These are phyloP conservation scores for Dasyornis broadbenti DNA, from an alignment of 2,113 vertebrate species.

Conservation along the genomic window DNA sequence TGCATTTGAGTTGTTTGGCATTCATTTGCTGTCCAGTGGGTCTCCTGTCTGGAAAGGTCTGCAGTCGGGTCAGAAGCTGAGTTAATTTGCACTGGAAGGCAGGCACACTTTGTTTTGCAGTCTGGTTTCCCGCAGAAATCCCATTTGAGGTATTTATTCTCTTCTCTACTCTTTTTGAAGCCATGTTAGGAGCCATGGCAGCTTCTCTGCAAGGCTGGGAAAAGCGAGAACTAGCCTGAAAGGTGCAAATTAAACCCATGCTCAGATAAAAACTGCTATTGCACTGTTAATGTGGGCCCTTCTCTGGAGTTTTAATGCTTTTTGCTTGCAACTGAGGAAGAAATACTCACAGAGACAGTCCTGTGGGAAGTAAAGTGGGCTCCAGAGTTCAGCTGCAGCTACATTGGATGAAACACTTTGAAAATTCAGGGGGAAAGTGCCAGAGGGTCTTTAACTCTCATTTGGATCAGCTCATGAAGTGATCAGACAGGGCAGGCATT, in stretches of 20 bases:
- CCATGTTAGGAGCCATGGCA: neutral
- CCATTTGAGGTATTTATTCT: conserved; percentile 10
- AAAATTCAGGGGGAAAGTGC: neutral
- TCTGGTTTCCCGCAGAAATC: neutral
- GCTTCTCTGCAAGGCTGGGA: neutral
- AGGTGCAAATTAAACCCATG: neutral
- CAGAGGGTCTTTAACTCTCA: neutral
- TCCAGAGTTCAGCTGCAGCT: neutral
- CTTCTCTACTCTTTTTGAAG: neutral
- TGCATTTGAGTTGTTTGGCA: conserved; percentile 1
- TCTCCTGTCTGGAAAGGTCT: conserved; percentile 6
- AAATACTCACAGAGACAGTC: neutral
- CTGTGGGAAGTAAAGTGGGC: neutral
- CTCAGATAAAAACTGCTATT: neutral
- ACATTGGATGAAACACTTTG: neutral
- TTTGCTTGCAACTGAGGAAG: neutral
- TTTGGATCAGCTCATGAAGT: neutral
- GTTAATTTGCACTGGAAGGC: conserved; percentile 22
- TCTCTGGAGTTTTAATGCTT: neutral
- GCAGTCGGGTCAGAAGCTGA: neutral
- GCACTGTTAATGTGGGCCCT: neutral
- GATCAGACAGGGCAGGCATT: neutral
- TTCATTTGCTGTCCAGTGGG: neutral
- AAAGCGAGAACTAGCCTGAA: neutral
- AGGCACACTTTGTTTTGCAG: neutral